These are phyloP conservation scores for Steinernema khuongi DNA, from an alignment of 1,140 invertebrate genomes.

Conservation along the genomic window DNA sequence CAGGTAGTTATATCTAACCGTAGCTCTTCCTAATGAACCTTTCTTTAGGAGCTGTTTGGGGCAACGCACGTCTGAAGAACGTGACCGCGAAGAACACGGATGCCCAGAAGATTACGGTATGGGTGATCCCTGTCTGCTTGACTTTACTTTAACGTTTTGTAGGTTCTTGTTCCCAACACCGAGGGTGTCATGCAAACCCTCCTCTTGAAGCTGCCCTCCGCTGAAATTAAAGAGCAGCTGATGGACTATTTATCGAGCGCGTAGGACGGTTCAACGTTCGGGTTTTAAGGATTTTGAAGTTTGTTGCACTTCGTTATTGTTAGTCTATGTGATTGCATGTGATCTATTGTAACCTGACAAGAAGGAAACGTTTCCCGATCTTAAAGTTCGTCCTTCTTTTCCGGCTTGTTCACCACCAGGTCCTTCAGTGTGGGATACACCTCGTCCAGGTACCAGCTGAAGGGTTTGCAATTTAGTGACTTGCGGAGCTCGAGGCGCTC, in stretches of 20 bases:
- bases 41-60: neutral
- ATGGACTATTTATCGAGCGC: neutral
- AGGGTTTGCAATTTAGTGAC: conserved; percentile 79
- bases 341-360: too few species aligned
- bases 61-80: neutral
- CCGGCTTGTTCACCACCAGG: conserved; percentile 12
- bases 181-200: neutral
- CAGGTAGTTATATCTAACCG: neutral
- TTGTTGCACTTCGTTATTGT: too few species aligned
- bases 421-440: conserved; percentile 74
- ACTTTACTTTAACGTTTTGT: neutral
- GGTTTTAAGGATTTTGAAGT: too few species aligned
- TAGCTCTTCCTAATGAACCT: neutral
- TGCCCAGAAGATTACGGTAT: neutral
- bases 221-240: neutral
- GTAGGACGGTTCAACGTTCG: neutral
- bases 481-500: conserved; percentile 71
- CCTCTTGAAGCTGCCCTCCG: neutral
- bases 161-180: neutral
- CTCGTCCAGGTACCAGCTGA: conserved; percentile 88
- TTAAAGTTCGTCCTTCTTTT: conserved; percentile 34
- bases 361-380: too few species aligned
- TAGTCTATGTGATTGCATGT: too few species aligned
- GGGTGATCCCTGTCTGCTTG: neutral
- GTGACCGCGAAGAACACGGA: neutral